These are phyloP conservation scores for Hydractinia echinata DNA, from an alignment of 30 jellyfish, hydroid and myxozoan species.

Conservation along the genomic window DNA sequence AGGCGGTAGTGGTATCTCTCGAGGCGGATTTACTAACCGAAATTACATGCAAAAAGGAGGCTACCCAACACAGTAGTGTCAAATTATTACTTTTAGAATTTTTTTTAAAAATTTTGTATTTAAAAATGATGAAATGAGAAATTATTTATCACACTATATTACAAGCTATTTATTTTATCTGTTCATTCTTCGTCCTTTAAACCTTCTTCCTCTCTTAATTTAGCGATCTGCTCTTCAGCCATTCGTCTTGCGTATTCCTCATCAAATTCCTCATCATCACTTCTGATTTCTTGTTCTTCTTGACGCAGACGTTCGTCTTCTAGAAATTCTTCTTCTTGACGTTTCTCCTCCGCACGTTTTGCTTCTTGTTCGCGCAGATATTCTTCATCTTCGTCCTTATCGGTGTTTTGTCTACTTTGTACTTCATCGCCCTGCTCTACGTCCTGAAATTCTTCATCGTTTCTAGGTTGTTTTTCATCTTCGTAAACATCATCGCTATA, in stretches of 20 bases:
- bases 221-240: not conserved
- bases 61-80: not conserved
- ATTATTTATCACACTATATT: too few species aligned
- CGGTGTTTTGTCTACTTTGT: not conserved
- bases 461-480: not conserved
- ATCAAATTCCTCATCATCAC: constrained; percentile 13
- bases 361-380: not conserved
- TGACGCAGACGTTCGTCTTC: constrained; percentile 14
- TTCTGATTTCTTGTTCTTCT: not conserved
- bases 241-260: constrained; percentile 16
- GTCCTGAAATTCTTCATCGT: too few species aligned
- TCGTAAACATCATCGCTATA: not conserved
- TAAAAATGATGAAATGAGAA: too few species aligned
- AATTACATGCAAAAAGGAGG: constrained; percentile 9
- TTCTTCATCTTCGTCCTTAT: constrained; percentile 14
- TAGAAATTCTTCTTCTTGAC: not conserved
- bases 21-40: constrained; percentile 32
- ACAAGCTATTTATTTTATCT: too few species aligned
- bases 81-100: not conserved
- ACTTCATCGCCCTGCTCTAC: not conserved
- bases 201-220: not conserved
- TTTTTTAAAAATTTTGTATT: not conserved
- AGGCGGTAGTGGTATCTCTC: constrained; percentile 24
- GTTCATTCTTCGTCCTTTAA: constrained; percentile 1
- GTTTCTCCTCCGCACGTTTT: constrained; percentile 1